A percentile compares a stretch with the other conserved stretches of the same genome.
phyloP scores from a whole-genome alignment of 2,113 vertebrate species.

The Clupea harengus region DNA sequence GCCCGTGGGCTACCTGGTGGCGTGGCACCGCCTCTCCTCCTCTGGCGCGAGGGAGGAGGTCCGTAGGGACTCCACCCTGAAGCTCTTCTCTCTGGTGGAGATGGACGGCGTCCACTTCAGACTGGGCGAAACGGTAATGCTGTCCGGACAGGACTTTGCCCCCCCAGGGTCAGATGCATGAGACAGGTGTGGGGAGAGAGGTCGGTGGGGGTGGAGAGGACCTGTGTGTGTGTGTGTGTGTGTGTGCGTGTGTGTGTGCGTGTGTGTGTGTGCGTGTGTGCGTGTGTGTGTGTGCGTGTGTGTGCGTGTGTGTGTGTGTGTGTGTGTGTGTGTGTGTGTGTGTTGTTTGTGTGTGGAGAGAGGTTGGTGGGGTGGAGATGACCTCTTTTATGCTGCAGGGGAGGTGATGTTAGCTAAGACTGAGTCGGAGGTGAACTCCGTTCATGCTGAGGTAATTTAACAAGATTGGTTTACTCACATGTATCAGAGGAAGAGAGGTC shows the following conservation, averaged over 20 bases:
- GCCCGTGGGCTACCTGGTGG: constrained; percentile 62
- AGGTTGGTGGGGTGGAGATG: neutral
- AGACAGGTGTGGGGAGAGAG: neutral
- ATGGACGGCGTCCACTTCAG: constrained; percentile 76
- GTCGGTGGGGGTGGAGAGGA: neutral
- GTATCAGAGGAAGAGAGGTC: too few species aligned
- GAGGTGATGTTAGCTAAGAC: neutral
- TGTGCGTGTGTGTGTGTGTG: too few species aligned
- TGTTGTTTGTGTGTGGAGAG: too few species aligned
- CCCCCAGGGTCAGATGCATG: neutral
- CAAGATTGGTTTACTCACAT: too few species aligned
- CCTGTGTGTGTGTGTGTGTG: neutral
- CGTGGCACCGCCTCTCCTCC: constrained; percentile 72
- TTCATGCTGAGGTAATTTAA: too few species aligned
- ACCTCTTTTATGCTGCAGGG: neutral
- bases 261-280: neutral
- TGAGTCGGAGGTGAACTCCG: too few species aligned
- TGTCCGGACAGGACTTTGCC: constrained; percentile 21
- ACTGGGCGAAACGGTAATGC: constrained; percentile 77
- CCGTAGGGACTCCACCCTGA: constrained; percentile 65
- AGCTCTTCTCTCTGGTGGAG: constrained; percentile 60
- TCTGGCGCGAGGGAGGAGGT: constrained; percentile 73
- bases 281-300: neutral
- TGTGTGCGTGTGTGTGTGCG: too few species aligned
- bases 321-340: neutral